A percentile compares a stretch with the other conserved stretches of the same genome.
phyloP scores from a whole-genome alignment of 2,797 vertebrate species.

The Triplophysa bombifrons region DNA sequence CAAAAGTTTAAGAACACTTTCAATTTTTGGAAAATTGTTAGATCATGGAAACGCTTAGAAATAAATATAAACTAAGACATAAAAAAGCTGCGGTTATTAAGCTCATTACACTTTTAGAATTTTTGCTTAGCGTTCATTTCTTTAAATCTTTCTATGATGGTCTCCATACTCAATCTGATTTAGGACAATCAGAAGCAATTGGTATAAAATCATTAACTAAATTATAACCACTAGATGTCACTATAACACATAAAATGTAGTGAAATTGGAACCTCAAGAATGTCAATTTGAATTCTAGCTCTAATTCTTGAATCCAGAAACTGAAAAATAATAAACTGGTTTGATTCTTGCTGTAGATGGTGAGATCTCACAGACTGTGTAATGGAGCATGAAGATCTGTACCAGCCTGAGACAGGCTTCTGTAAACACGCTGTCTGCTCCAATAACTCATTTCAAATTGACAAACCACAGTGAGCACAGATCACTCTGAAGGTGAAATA shows the following conservation, averaged over 20 bases:
- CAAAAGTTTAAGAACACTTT: too few species aligned
- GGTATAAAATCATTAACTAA: neutral
- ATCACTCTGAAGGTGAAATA: neutral
- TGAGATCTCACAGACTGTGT: neutral
- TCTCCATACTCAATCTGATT: too few species aligned
- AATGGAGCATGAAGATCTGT: conserved; percentile 7
- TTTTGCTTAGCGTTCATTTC: too few species aligned
- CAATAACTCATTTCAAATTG: conserved; percentile 13
- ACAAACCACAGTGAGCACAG: conserved; percentile 22
- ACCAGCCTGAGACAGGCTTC: conserved; percentile 19
- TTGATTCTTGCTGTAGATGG: neutral
- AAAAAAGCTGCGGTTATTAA: too few species aligned
- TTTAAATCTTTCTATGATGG: too few species aligned
- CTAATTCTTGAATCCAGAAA: neutral
- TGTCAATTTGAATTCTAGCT: neutral
- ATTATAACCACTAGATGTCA: conserved; percentile 34
- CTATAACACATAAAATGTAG: neutral
- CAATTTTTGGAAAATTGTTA: too few species aligned
- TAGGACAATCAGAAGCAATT: neutral
- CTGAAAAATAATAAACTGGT: neutral
- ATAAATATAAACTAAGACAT: too few species aligned
- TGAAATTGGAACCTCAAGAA: neutral
- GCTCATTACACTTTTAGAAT: too few species aligned
- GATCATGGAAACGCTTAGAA: too few species aligned
- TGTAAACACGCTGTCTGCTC: conserved; percentile 20